A percentile compares a stretch with the other conserved stretches of the same genome.
These are phyloP conservation scores for Alligator sinensis DNA, from an alignment of 2,113 vertebrate genomes.

Conservation along the genomic window DNA sequence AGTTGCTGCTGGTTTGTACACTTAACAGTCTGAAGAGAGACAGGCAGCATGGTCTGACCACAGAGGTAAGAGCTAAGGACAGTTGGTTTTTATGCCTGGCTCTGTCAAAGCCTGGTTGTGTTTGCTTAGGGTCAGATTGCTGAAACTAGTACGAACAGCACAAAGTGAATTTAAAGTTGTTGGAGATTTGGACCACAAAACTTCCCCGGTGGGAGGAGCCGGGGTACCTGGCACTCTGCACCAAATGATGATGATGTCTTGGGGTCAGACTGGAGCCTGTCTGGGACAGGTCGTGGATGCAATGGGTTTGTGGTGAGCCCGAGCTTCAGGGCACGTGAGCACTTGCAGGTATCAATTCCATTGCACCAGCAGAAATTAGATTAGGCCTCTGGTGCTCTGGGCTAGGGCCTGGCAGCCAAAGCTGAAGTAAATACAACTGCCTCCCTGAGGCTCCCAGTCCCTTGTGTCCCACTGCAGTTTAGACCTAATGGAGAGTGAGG, in stretches of 20 bases:
- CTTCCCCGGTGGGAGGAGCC: not conserved
- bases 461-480: not conserved
- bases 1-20: not conserved
- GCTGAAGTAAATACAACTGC: not conserved
- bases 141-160: not conserved
- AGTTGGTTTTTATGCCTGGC: not conserved
- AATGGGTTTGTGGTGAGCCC: slow-evolving; percentile 14
- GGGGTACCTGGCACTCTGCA: not conserved
- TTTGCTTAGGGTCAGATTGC: not conserved
- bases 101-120: not conserved
- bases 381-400: slow-evolving; percentile 46
- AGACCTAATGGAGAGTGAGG: not conserved
- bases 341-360: not conserved
- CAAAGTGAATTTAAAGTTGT: not conserved
- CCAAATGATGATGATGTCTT: not conserved
- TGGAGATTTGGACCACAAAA: not conserved
- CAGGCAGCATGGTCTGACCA: not conserved
- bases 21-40: not conserved
- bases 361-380: slow-evolving; percentile 52
- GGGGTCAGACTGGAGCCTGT: not conserved
- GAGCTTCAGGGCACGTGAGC: slow-evolving; percentile 9
- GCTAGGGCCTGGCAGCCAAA: slow-evolving; percentile 24
- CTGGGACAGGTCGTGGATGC: not conserved
- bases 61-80: not conserved
- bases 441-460: slow-evolving; percentile 5